Conservation (phyloP, 2,888 invertebrate genomes). For the Macrophya alboannulata region DNA sequence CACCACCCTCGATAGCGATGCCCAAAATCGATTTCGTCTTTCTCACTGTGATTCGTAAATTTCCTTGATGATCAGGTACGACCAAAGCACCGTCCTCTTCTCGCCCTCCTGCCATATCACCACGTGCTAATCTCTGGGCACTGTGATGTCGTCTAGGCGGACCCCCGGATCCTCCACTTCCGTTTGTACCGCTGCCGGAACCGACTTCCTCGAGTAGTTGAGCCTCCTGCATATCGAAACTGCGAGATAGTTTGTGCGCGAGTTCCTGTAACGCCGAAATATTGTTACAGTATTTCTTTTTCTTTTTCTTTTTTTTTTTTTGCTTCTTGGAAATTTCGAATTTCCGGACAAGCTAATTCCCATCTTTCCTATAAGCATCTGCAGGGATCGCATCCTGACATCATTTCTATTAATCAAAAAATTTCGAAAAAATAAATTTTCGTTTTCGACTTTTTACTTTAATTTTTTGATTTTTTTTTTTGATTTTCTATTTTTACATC, state of each 20-base stretch:
- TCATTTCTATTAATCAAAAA: not conserved
- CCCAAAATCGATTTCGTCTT: slow-evolving; percentile 97
- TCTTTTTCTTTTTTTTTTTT: not conserved
- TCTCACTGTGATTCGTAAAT: slow-evolving; percentile 93
- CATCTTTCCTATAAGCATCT: not conserved
- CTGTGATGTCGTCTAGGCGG: slow-evolving; percentile 76
- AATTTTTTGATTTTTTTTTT: not conserved
- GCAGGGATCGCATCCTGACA: not conserved
- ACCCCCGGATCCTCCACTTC: slow-evolving; percentile 72
- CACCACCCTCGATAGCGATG: slow-evolving; percentile 98
- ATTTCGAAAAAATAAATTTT: not conserved
- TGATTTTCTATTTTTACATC: too few species aligned
- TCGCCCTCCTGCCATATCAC: slow-evolving; percentile 73
- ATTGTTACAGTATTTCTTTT: not conserved
- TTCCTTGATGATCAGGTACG: slow-evolving; percentile 93
- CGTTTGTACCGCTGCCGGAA: slow-evolving; percentile 67
- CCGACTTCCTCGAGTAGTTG: slow-evolving; percentile 78
- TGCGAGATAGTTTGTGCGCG: slow-evolving; percentile 92
- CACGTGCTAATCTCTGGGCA: slow-evolving; percentile 74
- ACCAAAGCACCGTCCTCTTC: slow-evolving; percentile 89
- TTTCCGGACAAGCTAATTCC: not conserved
- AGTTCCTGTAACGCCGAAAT: slow-evolving; percentile 85
- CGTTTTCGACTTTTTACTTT: not conserved
- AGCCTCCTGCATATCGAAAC: slow-evolving; percentile 92
- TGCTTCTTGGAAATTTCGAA: not conserved